Evolutionary conservation across 2,797 vertebrate genomes (phyloP).

Genomic region (Lithobates sylvaticus): DNA sequence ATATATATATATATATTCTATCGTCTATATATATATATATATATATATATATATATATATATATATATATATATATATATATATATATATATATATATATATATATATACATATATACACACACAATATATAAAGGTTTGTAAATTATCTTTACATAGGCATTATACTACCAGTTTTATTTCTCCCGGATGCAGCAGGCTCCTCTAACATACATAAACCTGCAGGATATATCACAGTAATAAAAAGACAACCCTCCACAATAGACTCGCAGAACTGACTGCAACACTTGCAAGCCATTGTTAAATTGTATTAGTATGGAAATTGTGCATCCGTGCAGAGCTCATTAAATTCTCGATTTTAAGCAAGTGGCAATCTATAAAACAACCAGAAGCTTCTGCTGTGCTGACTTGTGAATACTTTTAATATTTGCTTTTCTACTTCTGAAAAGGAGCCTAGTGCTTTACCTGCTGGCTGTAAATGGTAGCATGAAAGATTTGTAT

Average conservation of each 20-base stretch:
- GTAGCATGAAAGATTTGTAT: not conserved
- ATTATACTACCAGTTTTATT: no score
- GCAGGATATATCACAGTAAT: not conserved
- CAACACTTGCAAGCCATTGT: not conserved
- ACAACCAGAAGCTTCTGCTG: not conserved
- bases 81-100: no score
- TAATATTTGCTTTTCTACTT: not conserved
- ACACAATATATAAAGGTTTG: no score
- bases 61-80: no score
- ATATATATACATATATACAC: no score
- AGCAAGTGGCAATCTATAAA: not conserved
- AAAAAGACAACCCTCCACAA: not conserved
- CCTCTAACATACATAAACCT: not conserved
- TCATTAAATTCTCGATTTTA: slow-evolving; percentile 19
- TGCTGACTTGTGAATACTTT: not conserved
- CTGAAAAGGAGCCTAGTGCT: not conserved
- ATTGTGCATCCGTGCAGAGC: not conserved
- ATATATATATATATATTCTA: no score
- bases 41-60: no score
- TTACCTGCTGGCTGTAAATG: not conserved
- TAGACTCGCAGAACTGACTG: no score
- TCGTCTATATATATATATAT: no score
- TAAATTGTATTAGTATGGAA: not conserved
- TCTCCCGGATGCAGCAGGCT: no score
- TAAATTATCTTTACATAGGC: no score